Evolutionary conservation across 2,888 invertebrate species (phyloP).

Genomic region (Cephus pygmeus): DNA sequence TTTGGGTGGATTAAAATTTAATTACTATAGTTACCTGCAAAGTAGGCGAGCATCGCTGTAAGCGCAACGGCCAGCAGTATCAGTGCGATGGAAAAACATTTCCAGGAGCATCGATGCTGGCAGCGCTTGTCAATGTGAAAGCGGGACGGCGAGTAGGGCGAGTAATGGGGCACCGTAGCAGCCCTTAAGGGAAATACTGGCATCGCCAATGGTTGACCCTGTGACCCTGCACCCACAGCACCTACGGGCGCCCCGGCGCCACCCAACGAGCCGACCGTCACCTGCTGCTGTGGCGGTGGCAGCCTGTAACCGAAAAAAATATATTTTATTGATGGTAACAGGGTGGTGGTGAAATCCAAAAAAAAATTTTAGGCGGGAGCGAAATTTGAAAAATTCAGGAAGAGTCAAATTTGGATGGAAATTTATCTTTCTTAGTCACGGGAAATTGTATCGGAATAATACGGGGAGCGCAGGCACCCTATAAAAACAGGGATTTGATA

Average conservation of each 20-base stretch:
- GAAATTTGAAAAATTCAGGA: neutral
- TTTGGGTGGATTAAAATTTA: neutral
- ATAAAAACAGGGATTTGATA: slow-evolving; percentile 42
- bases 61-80: slow-evolving; percentile 90
- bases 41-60: slow-evolving; percentile 93
- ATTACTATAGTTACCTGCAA: slow-evolving; percentile 81
- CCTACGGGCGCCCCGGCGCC: slow-evolving; percentile 71
- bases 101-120: slow-evolving; percentile 96
- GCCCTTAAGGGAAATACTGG: slow-evolving; percentile 86
- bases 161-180: slow-evolving; percentile 81
- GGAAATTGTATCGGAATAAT: neutral
- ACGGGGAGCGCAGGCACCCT: neutral
- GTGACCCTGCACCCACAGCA: slow-evolving; percentile 73
- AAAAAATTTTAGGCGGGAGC: too few species aligned
- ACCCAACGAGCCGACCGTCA: slow-evolving; percentile 68
- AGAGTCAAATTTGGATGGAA: neutral
- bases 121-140: slow-evolving; percentile 95
- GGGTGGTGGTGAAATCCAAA: neutral
- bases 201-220: slow-evolving; percentile 85
- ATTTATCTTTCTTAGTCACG: neutral
- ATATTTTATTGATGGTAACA: neutral
- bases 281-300: slow-evolving; percentile 69
- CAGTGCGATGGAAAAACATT: slow-evolving; percentile 93
- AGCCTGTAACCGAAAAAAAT: slow-evolving; percentile 64
- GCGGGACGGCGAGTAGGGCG: slow-evolving; percentile 91